Conservation (phyloP, 64 coral and sea anemone species). For the Platygyra sinensis region DNA sequence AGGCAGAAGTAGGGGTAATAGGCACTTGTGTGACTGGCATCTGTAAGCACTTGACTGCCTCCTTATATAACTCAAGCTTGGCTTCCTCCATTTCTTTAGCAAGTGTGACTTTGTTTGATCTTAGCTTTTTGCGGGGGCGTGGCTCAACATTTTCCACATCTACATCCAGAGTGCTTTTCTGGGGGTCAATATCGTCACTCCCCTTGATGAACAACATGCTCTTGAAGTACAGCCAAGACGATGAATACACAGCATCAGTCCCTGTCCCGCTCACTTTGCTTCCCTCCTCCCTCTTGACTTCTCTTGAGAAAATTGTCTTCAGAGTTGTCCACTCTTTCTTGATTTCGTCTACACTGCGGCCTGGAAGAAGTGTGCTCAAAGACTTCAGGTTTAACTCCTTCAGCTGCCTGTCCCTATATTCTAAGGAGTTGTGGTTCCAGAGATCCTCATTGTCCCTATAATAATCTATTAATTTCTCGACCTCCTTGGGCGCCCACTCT, state of each 20-base stretch:
- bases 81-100: conserved; percentile 57
- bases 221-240: conserved; percentile 48
- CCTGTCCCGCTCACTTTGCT: conserved; percentile 20
- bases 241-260: conserved; percentile 14
- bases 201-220: conserved; percentile 63
- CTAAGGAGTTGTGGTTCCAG: conserved; percentile 54
- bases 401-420: conserved; percentile 45
- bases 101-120: conserved; percentile 31
- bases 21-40: conserved; percentile 18
- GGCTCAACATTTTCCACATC: conserved; percentile 44
- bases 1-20: conserved; percentile 12
- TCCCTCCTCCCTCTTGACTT: conserved; percentile 57
- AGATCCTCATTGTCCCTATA: conserved; percentile 60
- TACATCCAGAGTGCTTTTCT: conserved; percentile 41
- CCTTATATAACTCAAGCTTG: conserved; percentile 50
- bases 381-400: conserved; percentile 53
- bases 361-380: conserved; percentile 26
- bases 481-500: conserved; percentile 50
- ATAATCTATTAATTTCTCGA: conserved; percentile 57
- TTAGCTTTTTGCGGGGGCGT: conserved; percentile 44
- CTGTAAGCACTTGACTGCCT: conserved; percentile 48
- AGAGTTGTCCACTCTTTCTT: conserved; percentile 61
- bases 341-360: conserved; percentile 44
- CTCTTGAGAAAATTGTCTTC: conserved; percentile 44
- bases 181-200: conserved; percentile 54